Conservation (phyloP, 2,113 vertebrate species). For the Chloebia gouldiae region DNA sequence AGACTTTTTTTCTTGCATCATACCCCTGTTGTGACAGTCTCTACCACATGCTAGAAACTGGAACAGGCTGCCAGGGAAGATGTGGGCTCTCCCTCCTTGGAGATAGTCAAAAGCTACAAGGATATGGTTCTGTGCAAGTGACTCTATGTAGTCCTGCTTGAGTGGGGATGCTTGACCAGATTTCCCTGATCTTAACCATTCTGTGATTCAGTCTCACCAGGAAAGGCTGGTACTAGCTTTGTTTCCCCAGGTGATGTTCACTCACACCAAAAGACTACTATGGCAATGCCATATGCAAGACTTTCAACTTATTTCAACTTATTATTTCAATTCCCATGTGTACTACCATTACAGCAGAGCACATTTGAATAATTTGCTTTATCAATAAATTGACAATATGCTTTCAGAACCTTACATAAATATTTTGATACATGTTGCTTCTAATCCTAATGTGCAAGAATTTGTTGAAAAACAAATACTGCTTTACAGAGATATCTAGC, state of each 20-base stretch:
- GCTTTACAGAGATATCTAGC: neutral
- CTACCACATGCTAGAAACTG: neutral
- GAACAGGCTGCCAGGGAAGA: neutral
- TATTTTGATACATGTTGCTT: neutral
- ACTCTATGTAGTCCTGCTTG: neutral
- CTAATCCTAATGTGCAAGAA: neutral
- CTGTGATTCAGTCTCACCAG: neutral
- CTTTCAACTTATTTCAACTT: neutral
- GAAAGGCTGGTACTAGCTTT: neutral
- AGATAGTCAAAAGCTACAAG: neutral
- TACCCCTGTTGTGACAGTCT: neutral
- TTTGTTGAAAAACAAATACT: neutral
- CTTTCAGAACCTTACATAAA: neutral
- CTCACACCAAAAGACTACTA: neutral
- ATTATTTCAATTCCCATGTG: neutral
- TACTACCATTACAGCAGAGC: neutral
- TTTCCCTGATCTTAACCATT: neutral
- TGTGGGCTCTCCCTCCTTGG: neutral
- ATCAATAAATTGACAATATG: neutral
- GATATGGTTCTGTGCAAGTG: neutral
- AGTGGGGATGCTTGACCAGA: neutral
- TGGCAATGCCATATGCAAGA: neutral
- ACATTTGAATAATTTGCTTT: neutral
- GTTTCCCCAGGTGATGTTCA: neutral
- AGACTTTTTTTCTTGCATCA: neutral